Evolutionary conservation across 1,140 invertebrate genomes (phyloP).

Genomic region (Hyposmocoma kahamanoa): DNA sequence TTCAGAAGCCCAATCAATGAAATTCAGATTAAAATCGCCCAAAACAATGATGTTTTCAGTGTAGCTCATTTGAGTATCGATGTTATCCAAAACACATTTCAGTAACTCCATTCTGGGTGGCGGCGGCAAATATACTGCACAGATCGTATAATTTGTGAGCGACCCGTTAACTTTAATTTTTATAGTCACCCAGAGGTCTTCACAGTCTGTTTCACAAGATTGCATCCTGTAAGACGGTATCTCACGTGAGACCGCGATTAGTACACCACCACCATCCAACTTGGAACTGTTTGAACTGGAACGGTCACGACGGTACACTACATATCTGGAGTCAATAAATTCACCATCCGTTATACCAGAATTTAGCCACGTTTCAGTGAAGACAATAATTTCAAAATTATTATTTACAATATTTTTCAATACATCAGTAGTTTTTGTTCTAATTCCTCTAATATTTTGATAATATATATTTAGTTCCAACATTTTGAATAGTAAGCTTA

Average conservation of each 20-base stretch:
- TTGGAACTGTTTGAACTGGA: neutral
- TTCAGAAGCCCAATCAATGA: neutral
- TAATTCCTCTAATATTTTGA: neutral
- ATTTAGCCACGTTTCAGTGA: constrained; percentile 1
- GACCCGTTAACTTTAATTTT: neutral
- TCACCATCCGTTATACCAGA: neutral
- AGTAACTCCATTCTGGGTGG: neutral
- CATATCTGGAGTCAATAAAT: neutral
- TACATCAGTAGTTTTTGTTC: neutral
- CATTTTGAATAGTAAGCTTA: neutral
- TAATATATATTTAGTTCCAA: neutral
- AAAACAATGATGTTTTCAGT: neutral
- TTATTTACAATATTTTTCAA: neutral
- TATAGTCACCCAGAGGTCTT: neutral
- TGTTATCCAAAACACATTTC: neutral
- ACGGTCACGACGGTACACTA: neutral
- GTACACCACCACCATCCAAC: neutral
- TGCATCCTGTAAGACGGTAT: neutral
- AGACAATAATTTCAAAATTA: neutral
- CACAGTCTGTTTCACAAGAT: neutral
- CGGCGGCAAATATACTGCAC: neutral
- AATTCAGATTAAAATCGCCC: neutral
- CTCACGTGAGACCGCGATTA: neutral
- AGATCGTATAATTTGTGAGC: neutral
- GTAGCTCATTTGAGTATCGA: neutral